Evolutionary conservation across 1,140 invertebrate species (phyloP).

Genomic region (Liolophura sinensis): DNA sequence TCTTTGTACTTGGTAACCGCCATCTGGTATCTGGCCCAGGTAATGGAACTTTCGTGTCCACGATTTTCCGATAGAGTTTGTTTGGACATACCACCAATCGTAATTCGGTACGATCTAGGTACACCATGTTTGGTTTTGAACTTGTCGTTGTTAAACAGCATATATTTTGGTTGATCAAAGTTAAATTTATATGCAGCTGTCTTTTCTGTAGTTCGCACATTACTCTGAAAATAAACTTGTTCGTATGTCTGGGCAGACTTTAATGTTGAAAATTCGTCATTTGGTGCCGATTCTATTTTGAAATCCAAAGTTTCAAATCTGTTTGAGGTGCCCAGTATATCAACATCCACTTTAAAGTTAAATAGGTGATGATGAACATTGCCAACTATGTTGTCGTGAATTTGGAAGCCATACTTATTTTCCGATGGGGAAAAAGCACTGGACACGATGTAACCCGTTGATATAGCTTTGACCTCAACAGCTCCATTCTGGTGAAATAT

Average conservation of each 20-base stretch:
- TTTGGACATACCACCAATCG: slow-evolving; percentile 31
- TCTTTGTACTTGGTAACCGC: slow-evolving; percentile 51
- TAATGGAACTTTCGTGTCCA: slow-evolving; percentile 29
- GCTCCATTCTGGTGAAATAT: slow-evolving; percentile 46
- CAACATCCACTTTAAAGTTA: slow-evolving; percentile 43
- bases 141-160: slow-evolving; percentile 38
- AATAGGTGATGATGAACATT: slow-evolving; percentile 46
- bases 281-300: slow-evolving; percentile 19
- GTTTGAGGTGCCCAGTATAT: slow-evolving; percentile 32
- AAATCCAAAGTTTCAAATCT: slow-evolving; percentile 41
- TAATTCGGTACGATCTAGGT: slow-evolving; percentile 40
- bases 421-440: slow-evolving; percentile 16
- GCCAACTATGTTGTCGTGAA: slow-evolving; percentile 27
- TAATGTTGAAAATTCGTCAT: slow-evolving; percentile 26
- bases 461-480: slow-evolving; percentile 31
- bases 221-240: slow-evolving; percentile 28
- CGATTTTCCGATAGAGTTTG: slow-evolving; percentile 36
- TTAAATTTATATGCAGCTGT: slow-evolving; percentile 34
- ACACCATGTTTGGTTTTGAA: slow-evolving; percentile 24
- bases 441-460: slow-evolving; percentile 40
- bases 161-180: slow-evolving; percentile 38
- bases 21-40: slow-evolving; percentile 47
- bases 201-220: slow-evolving; percentile 26
- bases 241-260: slow-evolving; percentile 28
- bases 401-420: slow-evolving; percentile 29